Conservation (phyloP, 2,888 invertebrate genomes). For the Salpingus planirostris region DNA sequence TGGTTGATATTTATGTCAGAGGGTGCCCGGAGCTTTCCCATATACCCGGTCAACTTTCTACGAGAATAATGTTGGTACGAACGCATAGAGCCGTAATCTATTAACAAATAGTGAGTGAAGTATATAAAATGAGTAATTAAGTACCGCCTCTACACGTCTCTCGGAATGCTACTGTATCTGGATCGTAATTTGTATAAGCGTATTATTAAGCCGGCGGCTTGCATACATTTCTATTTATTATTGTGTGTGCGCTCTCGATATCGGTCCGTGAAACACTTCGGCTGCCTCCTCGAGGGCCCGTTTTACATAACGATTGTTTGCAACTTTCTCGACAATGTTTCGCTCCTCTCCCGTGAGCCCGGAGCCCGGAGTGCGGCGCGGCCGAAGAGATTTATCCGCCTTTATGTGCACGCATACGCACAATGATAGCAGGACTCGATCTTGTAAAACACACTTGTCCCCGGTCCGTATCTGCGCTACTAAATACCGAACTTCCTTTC, state of each 20-base stretch:
- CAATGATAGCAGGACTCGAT: too few species aligned
- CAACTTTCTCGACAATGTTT: constrained; percentile 31
- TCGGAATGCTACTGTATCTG: constrained; percentile 41
- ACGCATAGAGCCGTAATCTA: constrained; percentile 33
- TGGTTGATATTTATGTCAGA: too few species aligned
- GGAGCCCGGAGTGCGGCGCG: too few species aligned
- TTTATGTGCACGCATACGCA: too few species aligned
- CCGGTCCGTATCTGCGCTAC: too few species aligned
- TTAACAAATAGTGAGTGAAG: constrained; percentile 39
- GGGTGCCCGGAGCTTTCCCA: too few species aligned
- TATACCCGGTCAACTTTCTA: too few species aligned
- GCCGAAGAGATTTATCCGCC: too few species aligned
- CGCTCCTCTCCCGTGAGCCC: too few species aligned
- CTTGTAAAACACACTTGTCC: too few species aligned
- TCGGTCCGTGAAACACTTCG: constrained; percentile 3
- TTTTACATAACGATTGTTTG: constrained; percentile 8
- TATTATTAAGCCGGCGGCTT: constrained; percentile 37
- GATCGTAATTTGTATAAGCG: constrained; percentile 40
- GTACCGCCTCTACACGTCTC: constrained; percentile 39
- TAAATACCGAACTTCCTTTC: too few species aligned
- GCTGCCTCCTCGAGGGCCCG: constrained; percentile 10
- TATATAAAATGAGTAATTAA: constrained; percentile 41
- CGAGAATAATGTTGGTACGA: too few species aligned
- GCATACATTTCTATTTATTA: constrained; percentile 39
- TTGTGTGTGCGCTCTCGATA: constrained; percentile 27